These are phyloP conservation scores for Lysandra coridon DNA, from an alignment of 2,888 invertebrate genomes.

Conservation along the genomic window DNA sequence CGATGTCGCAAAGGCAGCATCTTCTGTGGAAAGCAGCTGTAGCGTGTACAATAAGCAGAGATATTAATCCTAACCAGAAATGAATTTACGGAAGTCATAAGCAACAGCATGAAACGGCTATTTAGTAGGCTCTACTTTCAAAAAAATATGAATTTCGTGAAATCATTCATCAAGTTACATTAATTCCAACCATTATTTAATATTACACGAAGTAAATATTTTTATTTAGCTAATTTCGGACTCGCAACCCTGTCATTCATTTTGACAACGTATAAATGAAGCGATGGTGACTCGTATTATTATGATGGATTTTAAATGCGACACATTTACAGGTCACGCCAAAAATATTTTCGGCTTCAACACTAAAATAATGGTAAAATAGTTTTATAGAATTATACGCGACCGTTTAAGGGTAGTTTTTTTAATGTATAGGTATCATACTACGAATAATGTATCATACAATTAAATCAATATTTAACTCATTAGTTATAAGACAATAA, in stretches of 20 bases:
- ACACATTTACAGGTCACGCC: conserved; percentile 40
- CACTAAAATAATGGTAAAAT: not conserved
- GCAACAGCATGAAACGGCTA: no score
- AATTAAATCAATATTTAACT: no score
- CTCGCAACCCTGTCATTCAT: conserved; percentile 64
- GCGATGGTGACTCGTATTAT: conserved; percentile 67
- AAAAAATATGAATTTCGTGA: not conserved
- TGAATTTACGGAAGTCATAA: no score
- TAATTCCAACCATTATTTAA: conserved; percentile 15
- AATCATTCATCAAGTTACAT: not conserved
- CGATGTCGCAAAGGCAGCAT: no score
- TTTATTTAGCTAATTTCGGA: conserved; percentile 67
- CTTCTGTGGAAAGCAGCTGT: no score
- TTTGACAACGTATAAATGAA: conserved; percentile 70
- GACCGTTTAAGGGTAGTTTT: no score
- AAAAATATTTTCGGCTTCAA: conserved; percentile 28
- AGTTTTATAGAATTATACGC: not conserved
- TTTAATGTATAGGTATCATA: no score
- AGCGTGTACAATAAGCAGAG: no score
- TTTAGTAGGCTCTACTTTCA: not conserved
- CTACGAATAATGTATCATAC: no score
- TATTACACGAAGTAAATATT: conserved; percentile 31
- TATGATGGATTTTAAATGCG: conserved; percentile 74
- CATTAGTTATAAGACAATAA: no score
- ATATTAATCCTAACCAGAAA: no score